Conservation (phyloP, 2,797 vertebrate species). For the Brotula barbata region DNA sequence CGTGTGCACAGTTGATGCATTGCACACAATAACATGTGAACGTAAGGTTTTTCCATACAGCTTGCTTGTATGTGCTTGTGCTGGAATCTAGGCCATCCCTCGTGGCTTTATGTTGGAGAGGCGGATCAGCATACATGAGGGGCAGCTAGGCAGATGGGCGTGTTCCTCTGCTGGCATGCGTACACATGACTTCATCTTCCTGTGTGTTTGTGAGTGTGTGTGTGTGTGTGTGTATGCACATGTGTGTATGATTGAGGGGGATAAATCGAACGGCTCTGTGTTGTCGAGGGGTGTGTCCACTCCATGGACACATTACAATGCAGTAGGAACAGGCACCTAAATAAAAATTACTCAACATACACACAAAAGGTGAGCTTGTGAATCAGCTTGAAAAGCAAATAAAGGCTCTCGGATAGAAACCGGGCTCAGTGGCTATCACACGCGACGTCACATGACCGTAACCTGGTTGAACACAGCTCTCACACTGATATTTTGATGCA, state of each 20-base stretch:
- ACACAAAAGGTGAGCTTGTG: conserved; percentile 64
- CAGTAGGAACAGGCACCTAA: conserved; percentile 42
- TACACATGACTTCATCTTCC: conserved; percentile 34
- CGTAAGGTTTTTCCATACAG: conserved; percentile 41
- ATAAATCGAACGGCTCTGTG: conserved; percentile 12
- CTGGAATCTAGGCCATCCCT: conserved; percentile 77
- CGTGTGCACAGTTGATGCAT: neutral
- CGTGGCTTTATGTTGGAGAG: conserved; percentile 74
- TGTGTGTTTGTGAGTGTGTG: neutral
- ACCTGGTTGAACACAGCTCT: too few relatives aligned
- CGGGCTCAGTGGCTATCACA: too few relatives aligned
- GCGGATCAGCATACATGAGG: conserved; percentile 65
- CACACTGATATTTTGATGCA: too few relatives aligned
- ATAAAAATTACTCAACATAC: conserved; percentile 6
- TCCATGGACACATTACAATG: conserved; percentile 44
- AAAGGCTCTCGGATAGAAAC: conserved; percentile 60
- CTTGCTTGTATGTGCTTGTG: conserved; percentile 69
- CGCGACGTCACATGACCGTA: too few relatives aligned
- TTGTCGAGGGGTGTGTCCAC: conserved; percentile 54
- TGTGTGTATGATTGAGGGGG: neutral
- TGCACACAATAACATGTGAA: conserved; percentile 1
- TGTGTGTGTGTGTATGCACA: conserved; percentile 11
- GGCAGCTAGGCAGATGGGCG: conserved; percentile 61
- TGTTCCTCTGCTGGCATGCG: conserved; percentile 61
- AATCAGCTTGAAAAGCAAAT: conserved; percentile 81